Evolutionary conservation across 2,113 vertebrate genomes (phyloP).

Genomic region (Paramormyrops kingsleyae): DNA sequence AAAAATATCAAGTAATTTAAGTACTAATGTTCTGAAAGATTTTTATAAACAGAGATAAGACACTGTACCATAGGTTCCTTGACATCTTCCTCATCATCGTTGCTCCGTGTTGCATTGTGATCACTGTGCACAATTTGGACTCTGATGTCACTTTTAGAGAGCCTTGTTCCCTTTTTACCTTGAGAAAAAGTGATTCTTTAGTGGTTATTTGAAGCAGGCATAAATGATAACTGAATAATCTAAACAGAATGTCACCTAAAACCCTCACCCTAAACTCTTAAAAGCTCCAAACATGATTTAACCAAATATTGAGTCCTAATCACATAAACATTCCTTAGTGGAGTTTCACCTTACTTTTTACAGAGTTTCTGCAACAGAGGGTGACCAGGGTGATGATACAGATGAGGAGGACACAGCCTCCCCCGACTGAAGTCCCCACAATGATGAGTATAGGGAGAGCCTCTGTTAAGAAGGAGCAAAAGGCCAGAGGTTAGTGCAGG

Average conservation of each 20-base stretch:
- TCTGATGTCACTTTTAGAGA: conserved; percentile 75
- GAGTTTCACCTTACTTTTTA: conserved; percentile 60
- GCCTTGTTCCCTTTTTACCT: conserved; percentile 70
- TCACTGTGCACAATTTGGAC: conserved; percentile 76
- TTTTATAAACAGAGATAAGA: not conserved
- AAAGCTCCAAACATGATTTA: not conserved
- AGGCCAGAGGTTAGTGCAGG: not conserved
- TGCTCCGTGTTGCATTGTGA: conserved; percentile 66
- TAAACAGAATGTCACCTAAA: not conserved
- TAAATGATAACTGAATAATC: not conserved
- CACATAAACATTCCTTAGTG: not conserved
- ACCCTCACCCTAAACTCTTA: not conserved
- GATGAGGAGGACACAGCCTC: conserved; percentile 63
- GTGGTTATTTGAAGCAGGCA: conserved; percentile 12
- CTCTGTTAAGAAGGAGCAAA: conserved; percentile 49
- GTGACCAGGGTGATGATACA: conserved; percentile 63
- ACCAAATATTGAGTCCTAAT: not conserved
- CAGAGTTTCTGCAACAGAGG: conserved; percentile 69
- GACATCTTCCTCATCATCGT: conserved; percentile 72
- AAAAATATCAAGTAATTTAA: not conserved
- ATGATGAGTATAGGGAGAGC: conserved; percentile 66
- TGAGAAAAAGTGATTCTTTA: conserved; percentile 16
- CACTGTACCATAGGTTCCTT: conserved; percentile 69
- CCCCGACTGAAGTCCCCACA: conserved; percentile 61
- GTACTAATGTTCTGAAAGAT: not conserved